Percentiles rank a stretch among this genome's conserved stretches.
These are phyloP conservation scores for Pelobates fuscus DNA, from an alignment of 2,113 vertebrate genomes.

Conservation along the genomic window DNA sequence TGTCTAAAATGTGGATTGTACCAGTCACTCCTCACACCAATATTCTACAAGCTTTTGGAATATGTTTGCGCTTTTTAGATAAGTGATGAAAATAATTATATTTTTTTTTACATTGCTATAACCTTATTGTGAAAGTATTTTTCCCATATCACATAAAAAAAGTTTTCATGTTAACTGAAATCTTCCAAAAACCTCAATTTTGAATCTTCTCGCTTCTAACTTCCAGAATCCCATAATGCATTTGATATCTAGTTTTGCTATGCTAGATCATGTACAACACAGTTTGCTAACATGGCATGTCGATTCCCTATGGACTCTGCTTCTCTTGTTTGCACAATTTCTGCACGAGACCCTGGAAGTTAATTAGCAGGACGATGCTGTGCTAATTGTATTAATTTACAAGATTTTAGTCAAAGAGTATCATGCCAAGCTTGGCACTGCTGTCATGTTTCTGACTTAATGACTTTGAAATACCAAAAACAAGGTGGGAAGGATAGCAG, in stretches of 20 bases:
- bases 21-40: no score
- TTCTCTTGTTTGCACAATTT: constrained; percentile 84
- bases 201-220: no score
- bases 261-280: constrained; percentile 52
- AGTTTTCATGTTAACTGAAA: no score
- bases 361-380: constrained; percentile 98
- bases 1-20: no score
- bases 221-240: constrained; percentile 43
- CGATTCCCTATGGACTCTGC: constrained; percentile 84
- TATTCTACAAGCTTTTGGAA: no score
- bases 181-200: no score
- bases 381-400: constrained; percentile 99
- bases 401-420: constrained; percentile 97
- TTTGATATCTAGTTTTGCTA: constrained; percentile 69
- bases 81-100: no score
- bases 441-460: constrained; percentile 88
- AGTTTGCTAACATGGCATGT: constrained; percentile 85
- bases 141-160: no score
- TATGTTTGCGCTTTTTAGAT: no score
- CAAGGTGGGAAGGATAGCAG: constrained; percentile 81
- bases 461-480: constrained; percentile 89
- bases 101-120: not conserved
- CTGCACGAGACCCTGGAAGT: constrained; percentile 86
- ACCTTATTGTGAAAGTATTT: not conserved
- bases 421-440: constrained; percentile 85